Evolutionary conservation across 1,140 invertebrate genomes (phyloP).

Genomic region (Galleria mellonella): DNA sequence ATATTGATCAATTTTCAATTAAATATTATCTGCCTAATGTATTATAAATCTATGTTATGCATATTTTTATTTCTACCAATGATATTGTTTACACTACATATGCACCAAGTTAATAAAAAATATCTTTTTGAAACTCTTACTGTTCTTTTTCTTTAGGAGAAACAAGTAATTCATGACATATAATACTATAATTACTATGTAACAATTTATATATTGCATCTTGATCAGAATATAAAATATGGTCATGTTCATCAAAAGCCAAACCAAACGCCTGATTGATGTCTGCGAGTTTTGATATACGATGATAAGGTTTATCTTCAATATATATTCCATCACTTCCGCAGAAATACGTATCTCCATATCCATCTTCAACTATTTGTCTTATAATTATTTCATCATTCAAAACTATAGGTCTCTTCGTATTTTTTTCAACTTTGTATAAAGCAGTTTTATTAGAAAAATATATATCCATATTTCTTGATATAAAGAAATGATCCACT

Average conservation of each 20-base stretch:
- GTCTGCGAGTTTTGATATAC: conserved; percentile 31
- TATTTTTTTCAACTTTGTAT: conserved; percentile 40
- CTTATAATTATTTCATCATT: conserved; percentile 31
- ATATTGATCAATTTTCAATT: too few relatives aligned
- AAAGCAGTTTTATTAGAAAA: conserved; percentile 51
- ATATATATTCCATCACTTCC: conserved; percentile 40
- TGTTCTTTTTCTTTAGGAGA: too few relatives aligned
- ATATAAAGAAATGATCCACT: conserved; percentile 47
- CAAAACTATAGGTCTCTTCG: conserved; percentile 22
- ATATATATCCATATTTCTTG: conserved; percentile 42
- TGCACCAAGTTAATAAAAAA: too few relatives aligned
- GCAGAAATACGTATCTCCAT: conserved; percentile 52
- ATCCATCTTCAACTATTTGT: conserved; percentile 50
- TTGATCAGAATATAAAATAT: conserved; percentile 45
- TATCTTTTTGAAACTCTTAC: too few relatives aligned
- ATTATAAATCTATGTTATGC: too few relatives aligned
- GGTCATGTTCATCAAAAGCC: conserved; percentile 45
- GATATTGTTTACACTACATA: too few relatives aligned
- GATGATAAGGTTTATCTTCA: conserved; percentile 46
- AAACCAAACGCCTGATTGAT: conserved; percentile 46
- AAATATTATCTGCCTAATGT: too few relatives aligned
- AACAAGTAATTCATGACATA: conserved; percentile 11
- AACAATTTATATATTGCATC: conserved; percentile 37
- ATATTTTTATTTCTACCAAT: too few relatives aligned
- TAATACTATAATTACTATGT: conserved; percentile 24